These are phyloP conservation scores for Pyrgilauda ruficollis DNA, from an alignment of 2,113 vertebrate species.

Conservation along the genomic window DNA sequence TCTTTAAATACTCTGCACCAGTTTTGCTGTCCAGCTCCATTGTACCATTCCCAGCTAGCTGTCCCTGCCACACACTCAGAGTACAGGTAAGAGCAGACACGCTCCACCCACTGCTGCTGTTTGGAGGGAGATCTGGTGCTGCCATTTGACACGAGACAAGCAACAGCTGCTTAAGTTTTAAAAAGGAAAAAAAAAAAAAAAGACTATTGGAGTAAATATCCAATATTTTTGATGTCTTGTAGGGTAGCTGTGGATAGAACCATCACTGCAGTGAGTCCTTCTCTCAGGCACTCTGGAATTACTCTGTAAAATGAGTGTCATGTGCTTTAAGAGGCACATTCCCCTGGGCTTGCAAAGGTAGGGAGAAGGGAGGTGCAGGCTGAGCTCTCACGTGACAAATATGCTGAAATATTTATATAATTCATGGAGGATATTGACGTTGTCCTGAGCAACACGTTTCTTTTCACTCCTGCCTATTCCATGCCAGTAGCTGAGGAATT, in stretches of 20 bases:
- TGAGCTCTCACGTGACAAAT: background rate
- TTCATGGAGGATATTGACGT: background rate
- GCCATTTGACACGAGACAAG: background rate
- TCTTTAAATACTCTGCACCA: constrained; percentile 77
- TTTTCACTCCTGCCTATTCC: background rate
- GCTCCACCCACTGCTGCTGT: constrained; percentile 42
- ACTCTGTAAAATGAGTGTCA: background rate
- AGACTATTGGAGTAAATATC: background rate
- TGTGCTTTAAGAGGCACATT: background rate
- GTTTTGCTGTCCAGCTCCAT: constrained; percentile 74
- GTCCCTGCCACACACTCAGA: constrained; percentile 77
- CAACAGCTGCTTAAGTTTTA: background rate
- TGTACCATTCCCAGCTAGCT: constrained; percentile 76
- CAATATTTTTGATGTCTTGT: background rate
- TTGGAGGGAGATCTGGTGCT: background rate
- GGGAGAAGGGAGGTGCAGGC: background rate
- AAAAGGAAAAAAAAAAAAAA: background rate
- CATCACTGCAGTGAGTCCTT: background rate
- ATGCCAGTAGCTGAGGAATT: background rate
- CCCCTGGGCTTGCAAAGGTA: background rate
- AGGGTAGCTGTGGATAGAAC: background rate
- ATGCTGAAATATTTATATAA: background rate
- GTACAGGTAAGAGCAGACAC: constrained; percentile 77
- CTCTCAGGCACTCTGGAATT: background rate
- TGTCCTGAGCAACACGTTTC: background rate